Conservation (phyloP, 2,888 invertebrate genomes). For the Diloba caeruleocephala region DNA sequence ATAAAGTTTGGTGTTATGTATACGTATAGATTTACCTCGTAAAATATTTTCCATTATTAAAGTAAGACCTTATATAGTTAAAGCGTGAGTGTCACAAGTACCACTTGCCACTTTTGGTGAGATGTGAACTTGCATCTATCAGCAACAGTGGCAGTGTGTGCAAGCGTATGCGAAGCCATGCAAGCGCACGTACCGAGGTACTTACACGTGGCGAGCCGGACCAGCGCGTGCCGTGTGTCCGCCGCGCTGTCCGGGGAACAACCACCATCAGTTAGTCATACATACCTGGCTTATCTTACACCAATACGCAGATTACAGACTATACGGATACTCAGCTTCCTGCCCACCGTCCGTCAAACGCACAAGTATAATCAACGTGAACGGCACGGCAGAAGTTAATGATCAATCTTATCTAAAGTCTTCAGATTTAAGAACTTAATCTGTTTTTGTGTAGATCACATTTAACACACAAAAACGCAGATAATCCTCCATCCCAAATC, state of each 20-base stretch:
- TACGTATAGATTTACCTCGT: too few relatives aligned
- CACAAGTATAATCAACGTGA: too few relatives aligned
- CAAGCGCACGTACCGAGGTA: conserved; percentile 78
- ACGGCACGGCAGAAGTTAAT: too few relatives aligned
- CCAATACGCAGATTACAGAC: conserved; percentile 16
- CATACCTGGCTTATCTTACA: conserved; percentile 40
- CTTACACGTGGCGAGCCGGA: conserved; percentile 97
- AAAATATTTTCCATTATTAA: too few relatives aligned
- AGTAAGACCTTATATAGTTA: too few relatives aligned
- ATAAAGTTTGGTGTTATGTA: too few relatives aligned
- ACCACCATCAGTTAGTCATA: conserved; percentile 71
- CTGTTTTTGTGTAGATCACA: too few relatives aligned
- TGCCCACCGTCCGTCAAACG: too few relatives aligned
- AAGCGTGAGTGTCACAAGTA: conserved; percentile 60
- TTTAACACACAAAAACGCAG: too few relatives aligned
- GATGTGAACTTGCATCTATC: conserved; percentile 2
- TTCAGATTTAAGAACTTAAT: too few relatives aligned
- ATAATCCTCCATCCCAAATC: too few relatives aligned
- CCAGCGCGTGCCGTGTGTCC: conserved; percentile 96
- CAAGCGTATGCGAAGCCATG: conserved; percentile 63
- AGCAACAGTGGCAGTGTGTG: conserved; percentile 25
- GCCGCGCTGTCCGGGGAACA: conserved; percentile 76
- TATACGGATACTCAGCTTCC: conserved; percentile 6
- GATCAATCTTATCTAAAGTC: too few relatives aligned
- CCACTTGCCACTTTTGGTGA: conserved; percentile 59